Evolutionary conservation across 2,797 vertebrate genomes (phyloP).

Genomic region (Chelidonichthys spinosus): DNA sequence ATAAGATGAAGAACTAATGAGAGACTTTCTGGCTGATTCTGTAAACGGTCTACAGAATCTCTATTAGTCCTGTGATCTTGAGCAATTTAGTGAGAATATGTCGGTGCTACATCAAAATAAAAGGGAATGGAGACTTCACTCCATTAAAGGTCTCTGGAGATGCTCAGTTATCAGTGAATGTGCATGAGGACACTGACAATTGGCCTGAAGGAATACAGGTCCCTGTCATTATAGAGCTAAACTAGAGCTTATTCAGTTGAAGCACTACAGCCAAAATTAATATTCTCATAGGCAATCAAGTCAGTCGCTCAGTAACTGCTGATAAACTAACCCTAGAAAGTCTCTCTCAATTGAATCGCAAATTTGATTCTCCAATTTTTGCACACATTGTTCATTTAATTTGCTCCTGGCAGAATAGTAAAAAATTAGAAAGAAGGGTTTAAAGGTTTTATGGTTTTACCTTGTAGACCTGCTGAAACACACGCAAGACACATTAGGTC

Average conservation of each 20-base stretch:
- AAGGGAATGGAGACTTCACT: conserved; percentile 29
- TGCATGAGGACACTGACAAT: conserved; percentile 24
- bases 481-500: neutral
- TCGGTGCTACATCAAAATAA: conserved; percentile 25
- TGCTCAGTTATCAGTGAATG: conserved; percentile 34
- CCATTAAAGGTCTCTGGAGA: conserved; percentile 47
- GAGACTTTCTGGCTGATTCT: conserved; percentile 20
- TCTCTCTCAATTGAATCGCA: conserved; percentile 2
- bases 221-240: conserved; percentile 28
- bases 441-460: neutral
- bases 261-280: conserved; percentile 4
- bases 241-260: conserved; percentile 34
- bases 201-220: conserved; percentile 20
- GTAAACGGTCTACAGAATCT: conserved; percentile 20
- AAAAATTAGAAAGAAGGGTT: neutral
- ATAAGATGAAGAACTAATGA: conserved; percentile 33
- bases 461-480: neutral
- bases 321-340: conserved; percentile 14
- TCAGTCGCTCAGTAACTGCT: conserved; percentile 18
- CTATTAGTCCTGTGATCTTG: conserved; percentile 34
- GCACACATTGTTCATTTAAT: conserved; percentile 6
- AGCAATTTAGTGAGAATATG: conserved; percentile 39
- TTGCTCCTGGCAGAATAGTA: neutral
- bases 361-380: conserved; percentile 24
- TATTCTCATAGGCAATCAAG: conserved; percentile 20